Evolutionary conservation across 2,888 invertebrate species (phyloP), one percentile per base, ranked within the genome.

Genomic region (Sericinus montela): DNA sequence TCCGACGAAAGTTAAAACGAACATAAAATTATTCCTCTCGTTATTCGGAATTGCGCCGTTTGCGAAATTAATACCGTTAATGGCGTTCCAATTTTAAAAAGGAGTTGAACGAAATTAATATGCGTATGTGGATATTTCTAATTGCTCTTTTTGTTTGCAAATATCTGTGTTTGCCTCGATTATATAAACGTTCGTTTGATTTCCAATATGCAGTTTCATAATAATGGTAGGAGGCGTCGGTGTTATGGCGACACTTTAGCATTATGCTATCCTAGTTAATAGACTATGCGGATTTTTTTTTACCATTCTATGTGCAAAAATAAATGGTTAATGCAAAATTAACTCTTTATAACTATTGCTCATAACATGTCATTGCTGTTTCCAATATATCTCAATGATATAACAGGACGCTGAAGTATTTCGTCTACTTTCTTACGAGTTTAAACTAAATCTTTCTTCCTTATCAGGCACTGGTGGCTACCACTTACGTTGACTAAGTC

Each of bases 51-150:
- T 30, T 19, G 35, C 34, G 35, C 45, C 45, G 11, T 45, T 50
- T 40, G 44, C 23, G 37, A 40, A 39, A 16, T 44, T 23, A 50
- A 45, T 50, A 29, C 40, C 13, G 29, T 23, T 36, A 45, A 45
- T 35, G 28, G 44, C 36, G 29, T 50, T 50, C 36, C 49, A 23
- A 45, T 45, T 50, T 40, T 40, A 38, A 50, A 50, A 40, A 29
- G 23, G 13, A 25, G 9, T 32, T 13, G 19, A 37, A 48, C 43
- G 30, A 7, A 37, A 8, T 38, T 42, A 48, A 43, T 6, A 25
- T 37, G 48, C 28, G 23, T 23, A 25, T 8, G 25, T 25, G 19
- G 19, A 37, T 14, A 15, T 37, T 48, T 36, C 14, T 19, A 19
- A 42, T 36, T 30, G 36, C 19, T 42, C 14, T 25, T 25, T 25